Evolutionary conservation across 2,113 vertebrate species (phyloP).

Genomic region (cattle (Bos taurus)): ARS-UCD2.0 NC_037346.1:53355501-53356000

Average conservation of each 20-base stretch:
- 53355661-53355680: not conserved
- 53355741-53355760: not conserved
- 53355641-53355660: not conserved
- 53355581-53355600: slow-evolving; percentile 14
- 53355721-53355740: not conserved
- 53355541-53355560: not conserved
- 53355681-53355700: not conserved
- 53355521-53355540: not conserved
- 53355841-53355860: fast-evolving
- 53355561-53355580: not conserved
- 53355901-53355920: not conserved
- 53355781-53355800: not conserved
- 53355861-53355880: fast-evolving
- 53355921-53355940: not conserved
- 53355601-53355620: not conserved
- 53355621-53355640: not conserved
- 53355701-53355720: not conserved
- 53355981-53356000: not conserved
- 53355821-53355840: no score
- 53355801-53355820: not conserved
- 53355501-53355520: not conserved
- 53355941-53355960: not conserved
- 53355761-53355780: not conserved
- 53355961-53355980: not conserved
- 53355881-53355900: not conserved